These are phyloP conservation scores for Dinoponera quadriceps DNA, from an alignment of 1,140 invertebrate genomes.

Conservation along the genomic window DNA sequence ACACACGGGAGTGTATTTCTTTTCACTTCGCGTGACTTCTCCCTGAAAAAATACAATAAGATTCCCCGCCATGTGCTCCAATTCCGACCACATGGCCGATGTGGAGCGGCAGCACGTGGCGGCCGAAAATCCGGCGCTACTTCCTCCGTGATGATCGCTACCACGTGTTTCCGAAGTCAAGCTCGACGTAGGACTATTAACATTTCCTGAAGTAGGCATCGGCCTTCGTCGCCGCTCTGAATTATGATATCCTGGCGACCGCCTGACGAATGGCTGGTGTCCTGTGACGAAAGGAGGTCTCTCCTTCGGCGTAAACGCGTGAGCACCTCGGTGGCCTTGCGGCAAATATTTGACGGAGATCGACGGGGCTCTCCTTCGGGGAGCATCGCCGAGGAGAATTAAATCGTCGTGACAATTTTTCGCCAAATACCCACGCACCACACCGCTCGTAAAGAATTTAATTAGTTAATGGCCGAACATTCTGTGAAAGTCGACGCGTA, in stretches of 20 bases:
- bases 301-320: background rate
- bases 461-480: constrained; percentile 50
- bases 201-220: constrained; percentile 68
- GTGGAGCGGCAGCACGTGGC: constrained; percentile 69
- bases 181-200: constrained; percentile 75
- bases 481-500: background rate
- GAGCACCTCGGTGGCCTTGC: background rate
- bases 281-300: background rate
- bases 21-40: constrained; percentile 24
- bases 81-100: constrained; percentile 60
- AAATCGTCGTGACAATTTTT: constrained; percentile 6
- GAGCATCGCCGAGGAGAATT: background rate
- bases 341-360: background rate
- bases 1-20: background rate
- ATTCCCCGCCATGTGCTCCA: constrained; percentile 38
- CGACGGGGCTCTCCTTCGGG: background rate
- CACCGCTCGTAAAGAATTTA: constrained; percentile 16
- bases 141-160: constrained; percentile 61
- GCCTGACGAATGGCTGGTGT: constrained; percentile 36
- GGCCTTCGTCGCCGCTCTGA: constrained; percentile 46
- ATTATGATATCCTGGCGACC: constrained; percentile 42
- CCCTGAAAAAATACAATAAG: constrained; percentile 29
- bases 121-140: constrained; percentile 35
- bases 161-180: constrained; percentile 59
- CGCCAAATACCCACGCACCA: background rate